Base-by-base conservation (phyloP, 2,888 invertebrate species). In the Limnephilus lunatus region DNA sequence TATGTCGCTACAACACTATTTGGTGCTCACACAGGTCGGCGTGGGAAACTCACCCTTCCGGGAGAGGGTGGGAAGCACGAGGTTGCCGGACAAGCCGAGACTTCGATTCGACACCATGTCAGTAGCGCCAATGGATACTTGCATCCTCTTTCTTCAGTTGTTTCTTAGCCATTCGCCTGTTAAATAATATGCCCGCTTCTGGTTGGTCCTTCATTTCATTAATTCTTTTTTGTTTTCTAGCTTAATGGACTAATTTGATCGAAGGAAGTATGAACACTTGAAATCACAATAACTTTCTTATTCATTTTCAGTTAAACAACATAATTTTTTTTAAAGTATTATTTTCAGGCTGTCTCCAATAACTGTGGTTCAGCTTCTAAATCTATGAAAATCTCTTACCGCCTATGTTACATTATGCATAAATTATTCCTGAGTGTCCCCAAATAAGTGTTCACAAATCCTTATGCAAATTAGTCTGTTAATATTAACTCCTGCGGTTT, bases 21-120 rank as follows among this genome's bases (percentile, higher is more conserved):
- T 83, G 83, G 83, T 83, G 31, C 83, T 83, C 35, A 32, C 32
- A 90, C 89, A 90, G 92, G 85, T 32, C 32, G 91, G 85, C 89
- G 81, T 88, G 94, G 96, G 96, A 94, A 98, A 97, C 96, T 98
- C 98, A 94, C 98, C 98, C 94, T 98, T 98, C 96, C 97, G 98
- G 95, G 99, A 98, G 96, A 97, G 98, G 94, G 97, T 98, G 94
- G 98, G 98, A 95, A 98, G 98, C 96, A 98, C 98, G 95, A 97
- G 98, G 93, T 96, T 98, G 94, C 97, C 98, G 94, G 98, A 98
- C 95, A 97, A 98, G 95, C 98, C 98, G 95, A 98, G 98, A 97
- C 98, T 98, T 95, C 98, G 98, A 98, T 98, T 97, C 95, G 97
- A 96, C 95, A 95, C 96, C 94, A 95, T 96, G 96, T 96, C 96